Base-by-base conservation (phyloP, 2,888 invertebrate genomes). In the Neoscelio sp. region DNA sequence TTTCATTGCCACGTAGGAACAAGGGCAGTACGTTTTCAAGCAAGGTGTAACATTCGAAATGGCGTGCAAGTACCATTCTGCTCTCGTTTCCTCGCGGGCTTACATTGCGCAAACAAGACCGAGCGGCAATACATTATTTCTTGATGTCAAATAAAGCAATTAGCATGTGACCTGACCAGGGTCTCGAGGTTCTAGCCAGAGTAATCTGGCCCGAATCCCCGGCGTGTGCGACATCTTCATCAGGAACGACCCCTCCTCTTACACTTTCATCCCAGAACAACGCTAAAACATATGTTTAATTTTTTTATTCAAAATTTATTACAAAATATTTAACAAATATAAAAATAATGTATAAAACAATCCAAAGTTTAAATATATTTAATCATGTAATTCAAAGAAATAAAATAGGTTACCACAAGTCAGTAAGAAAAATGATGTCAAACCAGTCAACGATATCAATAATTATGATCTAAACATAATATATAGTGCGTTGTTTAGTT, bases 141-240 rank as follows among this genome's bases (percentile, higher is more conserved):
- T 87, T 86, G 87, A 88, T 89, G 90, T 90, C 90, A 90, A 90
- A 90, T 90, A 90, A 90, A 90, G 90, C 90, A 90, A 90, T 90
- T 90, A 90, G 89, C 90, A 87, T 89, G 88, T 88, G 87, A 89
- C 87, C 86, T 87, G 89, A 87, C 89, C 88, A 87, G 20, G 85
- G 84, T 86, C 87, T 85, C 84, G 83, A 82, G 85, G 82, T 85
- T 85, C 85, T 84, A 84, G 87, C 85, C 84, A 84, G 86, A 85
- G 88, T 90, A 89, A 89, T 89, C 89, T 89, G 88, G 84, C 78
- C 82, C 56, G 82, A 81, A 87, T 90, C 90, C 90, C 90, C 85
- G 87, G 89, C 87, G 90, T 87, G 89, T 89, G 88, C 89, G 90
- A 88, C 89, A 90, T 91, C 90, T 91, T 91, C 90, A 91, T 91